Base-by-base conservation (phyloP, 2,113 vertebrate species). In the Caranx ignobilis region DNA sequence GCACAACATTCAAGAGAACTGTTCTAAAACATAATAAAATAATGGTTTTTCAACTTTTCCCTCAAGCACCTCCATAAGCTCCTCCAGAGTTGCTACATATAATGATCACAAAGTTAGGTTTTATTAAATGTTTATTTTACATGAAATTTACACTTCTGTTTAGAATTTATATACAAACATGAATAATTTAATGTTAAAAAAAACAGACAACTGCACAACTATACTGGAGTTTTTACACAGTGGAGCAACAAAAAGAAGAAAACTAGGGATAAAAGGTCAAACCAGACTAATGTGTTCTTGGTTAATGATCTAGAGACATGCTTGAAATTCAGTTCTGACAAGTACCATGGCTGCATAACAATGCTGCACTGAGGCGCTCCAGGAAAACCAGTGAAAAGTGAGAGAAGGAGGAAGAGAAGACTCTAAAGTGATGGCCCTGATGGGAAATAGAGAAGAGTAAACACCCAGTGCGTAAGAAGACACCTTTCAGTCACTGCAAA, bases 151-250 rank as follows among this genome's bases (percentile, higher is more conserved):
- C 73, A 84, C 26, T 82, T 90, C 86, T 79, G 32, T 55, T 66
- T 47, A 56, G n/a, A 85, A 83, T 73, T 61, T 66, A 76, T 57
- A 79, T 85, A 89, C 82, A 91, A 84, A 89, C 55, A 75, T 18
- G n/a, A 93, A 93, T 91, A 95, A 94, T 87, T 92, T 91, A 91
- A 87, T 75, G 39, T 89, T 85, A 84, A 75, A 93, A 92, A 54
- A 41, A 35, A 60, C 16, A 89, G 54, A 48, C 43, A 77, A 67
- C n/a, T 61, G 39, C 39, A 41, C 39, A 41, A 70, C 26, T 74
- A 60, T 48, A 47, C 31, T 87, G 90, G 86, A 91, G 87, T 90
- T 85, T 79, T 82, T 69, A 92, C 79, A 89, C 66, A 90, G 76
- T 63, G 37, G 68, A 90, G 61, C 70, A 69, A 80, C 50, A 68